phyloP scores from a whole-genome alignment of 2,113 vertebrate species.

The Haplotaxodon microlepis region DNA sequence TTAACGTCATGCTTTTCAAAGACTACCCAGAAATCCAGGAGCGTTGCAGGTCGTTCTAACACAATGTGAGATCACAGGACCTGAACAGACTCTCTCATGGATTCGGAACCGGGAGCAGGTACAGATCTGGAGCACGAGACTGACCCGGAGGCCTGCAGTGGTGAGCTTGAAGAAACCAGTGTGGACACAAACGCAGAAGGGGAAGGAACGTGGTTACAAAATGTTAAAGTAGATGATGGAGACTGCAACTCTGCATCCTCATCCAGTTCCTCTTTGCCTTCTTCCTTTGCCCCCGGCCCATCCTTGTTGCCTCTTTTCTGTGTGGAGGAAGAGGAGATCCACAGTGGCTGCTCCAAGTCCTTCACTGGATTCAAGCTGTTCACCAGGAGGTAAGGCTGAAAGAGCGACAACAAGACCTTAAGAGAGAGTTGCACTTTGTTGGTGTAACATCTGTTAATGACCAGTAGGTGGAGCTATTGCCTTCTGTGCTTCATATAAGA shows the following conservation, averaged over 20 bases:
- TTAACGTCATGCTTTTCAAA: neutral
- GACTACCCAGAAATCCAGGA: neutral
- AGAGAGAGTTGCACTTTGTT: neutral
- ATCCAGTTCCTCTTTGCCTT: neutral
- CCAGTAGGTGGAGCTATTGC: neutral
- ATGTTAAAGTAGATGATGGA: neutral
- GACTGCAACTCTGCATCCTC: conserved; percentile 32
- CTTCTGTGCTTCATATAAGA: neutral
- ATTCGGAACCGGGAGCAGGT: neutral
- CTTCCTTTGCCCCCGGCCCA: neutral
- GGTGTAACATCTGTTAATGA: accelerated
- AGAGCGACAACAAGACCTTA: neutral
- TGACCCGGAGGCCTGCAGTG: neutral
- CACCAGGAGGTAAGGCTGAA: conserved; percentile 33
- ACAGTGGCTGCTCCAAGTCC: conserved; percentile 37
- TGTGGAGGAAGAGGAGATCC: conserved; percentile 22
- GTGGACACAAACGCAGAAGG: neutral
- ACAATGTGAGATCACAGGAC: neutral
- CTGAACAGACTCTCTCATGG: neutral
- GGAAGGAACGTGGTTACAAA: neutral
- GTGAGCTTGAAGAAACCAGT: neutral
- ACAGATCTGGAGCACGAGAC: neutral
- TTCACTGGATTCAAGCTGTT: conserved; percentile 49
- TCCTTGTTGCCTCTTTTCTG: neutral
- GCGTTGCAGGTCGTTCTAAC: neutral